phyloP scores from a whole-genome alignment of 1,140 invertebrate genomes.

The Proales similis region DNA sequence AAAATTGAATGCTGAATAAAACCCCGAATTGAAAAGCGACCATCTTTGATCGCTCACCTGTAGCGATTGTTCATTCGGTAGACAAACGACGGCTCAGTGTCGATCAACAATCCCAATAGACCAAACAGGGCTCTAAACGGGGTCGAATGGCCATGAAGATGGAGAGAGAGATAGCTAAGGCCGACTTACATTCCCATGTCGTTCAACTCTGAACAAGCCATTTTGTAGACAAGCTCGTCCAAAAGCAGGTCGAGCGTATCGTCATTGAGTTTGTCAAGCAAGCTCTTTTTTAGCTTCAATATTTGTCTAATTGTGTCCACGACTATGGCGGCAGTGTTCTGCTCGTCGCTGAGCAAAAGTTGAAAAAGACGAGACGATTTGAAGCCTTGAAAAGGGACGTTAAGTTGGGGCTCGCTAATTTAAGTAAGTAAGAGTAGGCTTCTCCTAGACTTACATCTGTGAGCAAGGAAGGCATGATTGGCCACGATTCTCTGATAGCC shows the following conservation, averaged over 20 bases:
- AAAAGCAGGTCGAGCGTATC: slow-evolving; percentile 3
- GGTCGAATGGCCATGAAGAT: too few species aligned
- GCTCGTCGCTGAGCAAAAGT: slow-evolving; percentile 20
- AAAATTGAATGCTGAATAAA: too few species aligned
- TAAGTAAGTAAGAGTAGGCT: not conserved
- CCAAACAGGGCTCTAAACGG: too few species aligned
- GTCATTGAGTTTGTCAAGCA: not conserved
- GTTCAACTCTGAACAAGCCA: slow-evolving; percentile 2
- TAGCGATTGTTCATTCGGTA: too few species aligned
- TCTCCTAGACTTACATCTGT: slow-evolving; percentile 6
- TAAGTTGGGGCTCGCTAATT: not conserved
- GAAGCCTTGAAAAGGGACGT: not conserved
- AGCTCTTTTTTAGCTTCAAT: slow-evolving; percentile 11
- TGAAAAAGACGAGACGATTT: slow-evolving; percentile 26
- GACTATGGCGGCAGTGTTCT: slow-evolving; percentile 18
- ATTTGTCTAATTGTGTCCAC: slow-evolving; percentile 4
- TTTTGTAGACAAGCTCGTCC: slow-evolving; percentile 29
- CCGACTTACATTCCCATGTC: slow-evolving; percentile 3
- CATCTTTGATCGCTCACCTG: too few species aligned
- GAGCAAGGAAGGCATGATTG: slow-evolving; percentile 4
- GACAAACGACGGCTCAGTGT: too few species aligned
- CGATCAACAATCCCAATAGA: too few species aligned
- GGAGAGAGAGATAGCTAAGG: too few species aligned
- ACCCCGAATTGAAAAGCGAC: too few species aligned
- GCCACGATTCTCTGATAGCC: slow-evolving; percentile 20